phyloP scores from a whole-genome alignment of 2,113 vertebrate genomes.

The Girardinichthys multiradiatus region DNA sequence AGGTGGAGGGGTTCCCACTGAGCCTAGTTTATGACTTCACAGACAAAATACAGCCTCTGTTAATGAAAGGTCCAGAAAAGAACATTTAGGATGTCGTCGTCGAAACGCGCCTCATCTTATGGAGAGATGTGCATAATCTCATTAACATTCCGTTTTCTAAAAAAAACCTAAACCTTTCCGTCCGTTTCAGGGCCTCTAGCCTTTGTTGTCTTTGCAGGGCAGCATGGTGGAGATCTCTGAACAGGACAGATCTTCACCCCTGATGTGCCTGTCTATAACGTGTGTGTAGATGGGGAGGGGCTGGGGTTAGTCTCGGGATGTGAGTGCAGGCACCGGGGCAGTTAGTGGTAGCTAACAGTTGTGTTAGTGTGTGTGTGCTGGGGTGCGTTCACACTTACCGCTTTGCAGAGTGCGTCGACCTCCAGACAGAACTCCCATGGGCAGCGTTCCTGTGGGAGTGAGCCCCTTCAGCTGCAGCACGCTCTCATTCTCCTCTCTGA shows the following conservation, averaged over 20 bases:
- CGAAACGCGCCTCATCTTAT: too few species aligned
- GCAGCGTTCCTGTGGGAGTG: constrained; percentile 94
- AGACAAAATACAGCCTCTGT: too few species aligned
- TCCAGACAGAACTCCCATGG: constrained; percentile 93
- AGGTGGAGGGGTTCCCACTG: too few species aligned
- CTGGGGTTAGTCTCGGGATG: constrained; percentile 45
- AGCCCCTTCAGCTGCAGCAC: constrained; percentile 96
- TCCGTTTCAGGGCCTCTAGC: too few species aligned
- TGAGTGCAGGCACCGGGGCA: constrained; percentile 52
- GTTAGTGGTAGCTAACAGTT: constrained; percentile 51
- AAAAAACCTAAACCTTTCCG: too few species aligned
- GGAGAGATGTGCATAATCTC: too few species aligned
- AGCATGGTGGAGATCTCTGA: constrained; percentile 15
- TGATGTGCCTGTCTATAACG: background rate
- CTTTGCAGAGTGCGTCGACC: constrained; percentile 92
- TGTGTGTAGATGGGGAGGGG: constrained; percentile 4
- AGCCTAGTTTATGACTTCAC: too few species aligned
- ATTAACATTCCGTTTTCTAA: too few species aligned
- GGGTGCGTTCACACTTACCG: constrained; percentile 79
- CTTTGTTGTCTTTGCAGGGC: constrained; percentile 9
- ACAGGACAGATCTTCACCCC: background rate
- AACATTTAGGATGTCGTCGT: too few species aligned
- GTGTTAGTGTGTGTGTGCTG: constrained; percentile 20
- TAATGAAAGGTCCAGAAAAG: too few species aligned
- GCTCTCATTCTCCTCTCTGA: constrained; percentile 97